A percentile compares a stretch with the other conserved stretches of the same genome.
These are phyloP conservation scores for Cariama cristata DNA, from an alignment of 2,113 vertebrate species.

Conservation along the genomic window DNA sequence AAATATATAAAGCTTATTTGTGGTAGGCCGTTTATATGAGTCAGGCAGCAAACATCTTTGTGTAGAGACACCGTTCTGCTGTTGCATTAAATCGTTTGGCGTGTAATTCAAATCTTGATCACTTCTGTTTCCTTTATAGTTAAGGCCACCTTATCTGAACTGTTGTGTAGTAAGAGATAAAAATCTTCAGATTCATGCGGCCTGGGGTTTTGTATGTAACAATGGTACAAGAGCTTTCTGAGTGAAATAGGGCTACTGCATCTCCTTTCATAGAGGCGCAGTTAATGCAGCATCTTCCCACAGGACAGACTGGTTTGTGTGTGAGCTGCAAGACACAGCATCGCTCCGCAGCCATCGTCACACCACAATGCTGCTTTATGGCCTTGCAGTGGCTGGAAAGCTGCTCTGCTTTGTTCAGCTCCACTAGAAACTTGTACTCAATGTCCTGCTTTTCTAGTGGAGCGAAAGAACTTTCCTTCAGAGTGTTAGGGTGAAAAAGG, in stretches of 20 bases:
- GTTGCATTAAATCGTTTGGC: not conserved
- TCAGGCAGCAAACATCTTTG: not conserved
- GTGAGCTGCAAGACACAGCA: not conserved
- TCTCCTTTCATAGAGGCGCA: not conserved
- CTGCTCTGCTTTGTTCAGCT: not conserved
- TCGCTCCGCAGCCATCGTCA: accelerated
- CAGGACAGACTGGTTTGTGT: not conserved
- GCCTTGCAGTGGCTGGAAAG: not conserved
- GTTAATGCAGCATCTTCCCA: not conserved
- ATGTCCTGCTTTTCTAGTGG: not conserved
- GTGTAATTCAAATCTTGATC: not conserved
- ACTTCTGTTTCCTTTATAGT: not conserved
- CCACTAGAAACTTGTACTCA: not conserved
- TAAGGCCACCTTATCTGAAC: not conserved
- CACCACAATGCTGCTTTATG: not conserved
- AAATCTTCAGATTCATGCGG: not conserved
- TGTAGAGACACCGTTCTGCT: not conserved
- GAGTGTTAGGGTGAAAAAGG: not conserved
- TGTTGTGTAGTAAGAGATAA: not conserved
- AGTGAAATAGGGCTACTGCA: accelerated
- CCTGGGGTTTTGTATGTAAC: not conserved
- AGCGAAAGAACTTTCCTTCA: not conserved
- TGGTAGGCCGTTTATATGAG: not conserved
- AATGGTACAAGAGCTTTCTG: not conserved
- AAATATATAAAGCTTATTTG: not conserved